Evolutionary conservation across 2,797 vertebrate genomes (phyloP), one percentile per base, ranked within the genome.

Genomic region (Moxostoma hubbsi): DNA sequence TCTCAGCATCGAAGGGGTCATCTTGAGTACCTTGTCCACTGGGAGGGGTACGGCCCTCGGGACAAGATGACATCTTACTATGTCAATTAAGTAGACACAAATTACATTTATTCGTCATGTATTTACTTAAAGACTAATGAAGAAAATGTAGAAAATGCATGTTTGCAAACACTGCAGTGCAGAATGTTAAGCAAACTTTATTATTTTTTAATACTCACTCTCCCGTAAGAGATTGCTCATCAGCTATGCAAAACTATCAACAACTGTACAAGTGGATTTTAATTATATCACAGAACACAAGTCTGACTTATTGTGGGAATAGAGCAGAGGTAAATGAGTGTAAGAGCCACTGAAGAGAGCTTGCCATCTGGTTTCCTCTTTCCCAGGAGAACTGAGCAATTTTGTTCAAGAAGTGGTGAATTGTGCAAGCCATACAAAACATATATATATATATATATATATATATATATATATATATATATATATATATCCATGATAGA

Each of bases 361-460:
- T 46, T 47, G 5, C 66, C 55, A 61, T 67, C 24, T 80, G 10
- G 11, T 16, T 80, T 53, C 36, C 54, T 65, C 70, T 82, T 10
- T 80, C 16, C 5, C 13, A 15, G 13, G 7, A 64, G 57, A 18
- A 16, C 5, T 16, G 54, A 18, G n/a, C 69, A 50, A 43, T 54
- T 66, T 62, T 54, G 12, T 62, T 68, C 9, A 55, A 70, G 65
- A 70, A 47, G 10, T 54, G 18, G n/a, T 12, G 57, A 24, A 49
- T 2, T 59, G 12, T 43, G 55, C 63, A 55, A 67, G 54, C 45
- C 12, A 18, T 36, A 46, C 16, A 51, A 61, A 16, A 16, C 58
- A n/a, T 9, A 2, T 43, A 47, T 4, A 8, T 18, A 18, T 18
- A n/a, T n/a, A n/a, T n/a, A n/a, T n/a, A n/a, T n/a, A n/a, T n/a